These are phyloP conservation scores for Tineola bisselliella DNA, from an alignment of 2,888 invertebrate species.

Conservation along the genomic window DNA sequence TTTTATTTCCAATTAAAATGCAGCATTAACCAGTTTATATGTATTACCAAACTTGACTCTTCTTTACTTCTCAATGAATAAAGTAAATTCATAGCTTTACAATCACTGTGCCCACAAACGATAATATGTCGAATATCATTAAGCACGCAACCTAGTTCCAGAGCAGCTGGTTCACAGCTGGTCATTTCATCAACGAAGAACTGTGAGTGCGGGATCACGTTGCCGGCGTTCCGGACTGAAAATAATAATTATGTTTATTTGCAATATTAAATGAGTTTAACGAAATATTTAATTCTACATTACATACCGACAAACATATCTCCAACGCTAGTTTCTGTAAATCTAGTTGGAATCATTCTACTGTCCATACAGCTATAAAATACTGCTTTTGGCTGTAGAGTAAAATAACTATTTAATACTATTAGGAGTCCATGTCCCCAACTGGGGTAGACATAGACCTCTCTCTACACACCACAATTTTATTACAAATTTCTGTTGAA, in stretches of 20 bases:
- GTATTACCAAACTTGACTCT: slow-evolving; percentile 65
- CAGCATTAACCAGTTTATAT: background rate
- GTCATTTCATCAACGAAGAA: slow-evolving; percentile 87
- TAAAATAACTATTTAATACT: slow-evolving; percentile 16
- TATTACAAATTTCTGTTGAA: too few species aligned
- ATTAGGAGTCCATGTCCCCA: too few species aligned
- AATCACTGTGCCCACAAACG: slow-evolving; percentile 97
- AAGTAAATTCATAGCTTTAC: slow-evolving; percentile 96
- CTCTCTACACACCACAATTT: too few species aligned
- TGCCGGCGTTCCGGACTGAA: slow-evolving; percentile 95
- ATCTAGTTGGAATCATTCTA: slow-evolving; percentile 94
- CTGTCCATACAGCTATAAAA: slow-evolving; percentile 99
- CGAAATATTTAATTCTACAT: background rate
- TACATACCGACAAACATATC: slow-evolving; percentile 95
- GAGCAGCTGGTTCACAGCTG: slow-evolving; percentile 94
- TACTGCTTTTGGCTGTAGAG: slow-evolving; percentile 90
- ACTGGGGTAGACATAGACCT: too few species aligned
- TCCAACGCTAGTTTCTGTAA: slow-evolving; percentile 94
- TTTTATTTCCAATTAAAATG: background rate
- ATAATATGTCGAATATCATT: slow-evolving; percentile 92
- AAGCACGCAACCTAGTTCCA: slow-evolving; percentile 93
- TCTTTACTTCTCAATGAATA: slow-evolving; percentile 83
- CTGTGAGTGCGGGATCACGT: slow-evolving; percentile 91
- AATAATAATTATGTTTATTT: slow-evolving; percentile 19
- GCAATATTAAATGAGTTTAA: too few species aligned